Evolutionary conservation across 1,140 invertebrate genomes (phyloP).

Genomic region (Phymastichus coffea): DNA sequence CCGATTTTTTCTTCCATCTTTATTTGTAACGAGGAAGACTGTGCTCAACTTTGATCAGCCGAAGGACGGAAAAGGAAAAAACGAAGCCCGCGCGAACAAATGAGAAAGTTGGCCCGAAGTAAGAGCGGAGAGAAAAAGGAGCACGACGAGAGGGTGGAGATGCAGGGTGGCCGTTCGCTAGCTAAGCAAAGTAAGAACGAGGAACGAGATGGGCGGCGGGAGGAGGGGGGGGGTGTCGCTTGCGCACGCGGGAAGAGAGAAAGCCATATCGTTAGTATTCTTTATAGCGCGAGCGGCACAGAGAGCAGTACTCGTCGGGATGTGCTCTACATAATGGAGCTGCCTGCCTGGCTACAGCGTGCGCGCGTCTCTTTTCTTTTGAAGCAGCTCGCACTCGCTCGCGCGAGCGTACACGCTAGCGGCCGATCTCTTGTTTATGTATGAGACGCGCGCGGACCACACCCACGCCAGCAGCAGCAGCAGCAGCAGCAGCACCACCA

Average conservation of each 20-base stretch:
- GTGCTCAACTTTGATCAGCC: no score
- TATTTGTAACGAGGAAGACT: no score
- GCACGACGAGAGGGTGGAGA: background rate
- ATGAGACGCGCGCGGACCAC: slow-evolving; percentile 51
- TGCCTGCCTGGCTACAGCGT: slow-evolving; percentile 34
- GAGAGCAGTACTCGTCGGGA: no score
- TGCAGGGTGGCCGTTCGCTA: slow-evolving; percentile 18
- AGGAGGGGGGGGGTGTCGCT: no score
- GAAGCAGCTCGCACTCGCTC: slow-evolving; percentile 40
- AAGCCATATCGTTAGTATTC: slow-evolving; percentile 57
- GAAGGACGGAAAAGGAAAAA: background rate
- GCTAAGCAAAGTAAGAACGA: no score
- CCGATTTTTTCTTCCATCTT: no score
- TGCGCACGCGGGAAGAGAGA: slow-evolving; percentile 43
- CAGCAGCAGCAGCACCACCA: no score
- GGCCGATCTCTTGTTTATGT: slow-evolving; percentile 58
- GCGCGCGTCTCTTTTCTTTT: slow-evolving; percentile 52
- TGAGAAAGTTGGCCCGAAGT: slow-evolving; percentile 1
- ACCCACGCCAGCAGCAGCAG: slow-evolving; percentile 35
- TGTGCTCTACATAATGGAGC: slow-evolving; percentile 58
- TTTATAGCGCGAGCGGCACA: slow-evolving; percentile 48
- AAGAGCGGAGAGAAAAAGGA: background rate
- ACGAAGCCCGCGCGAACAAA: background rate
- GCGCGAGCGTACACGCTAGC: no score
- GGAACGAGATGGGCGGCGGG: no score